Evolutionary conservation across 2,113 vertebrate species (phyloP).

Genomic region (Isichthys henryi): DNA sequence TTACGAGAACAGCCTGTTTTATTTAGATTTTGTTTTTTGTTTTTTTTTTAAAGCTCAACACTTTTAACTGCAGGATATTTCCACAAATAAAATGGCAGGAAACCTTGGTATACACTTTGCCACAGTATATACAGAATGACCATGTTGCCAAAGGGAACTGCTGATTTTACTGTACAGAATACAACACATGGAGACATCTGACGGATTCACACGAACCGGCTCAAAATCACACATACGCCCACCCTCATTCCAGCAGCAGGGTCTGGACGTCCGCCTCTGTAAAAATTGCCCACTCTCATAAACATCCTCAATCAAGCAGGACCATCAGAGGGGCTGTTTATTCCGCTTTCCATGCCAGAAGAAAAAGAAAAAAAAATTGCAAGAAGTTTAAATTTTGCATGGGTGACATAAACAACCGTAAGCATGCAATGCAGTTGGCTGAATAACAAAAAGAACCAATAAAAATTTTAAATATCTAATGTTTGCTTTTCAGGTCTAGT

Average conservation of each 20-base stretch:
- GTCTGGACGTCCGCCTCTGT: conserved; percentile 44
- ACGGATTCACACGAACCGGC: not conserved
- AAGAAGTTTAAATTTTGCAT: not conserved
- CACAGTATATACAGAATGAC: not conserved
- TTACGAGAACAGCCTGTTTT: not conserved
- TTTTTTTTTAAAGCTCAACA: not conserved
- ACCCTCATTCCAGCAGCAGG: conserved; percentile 26
- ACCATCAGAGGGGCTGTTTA: conserved; percentile 42
- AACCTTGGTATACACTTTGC: not conserved
- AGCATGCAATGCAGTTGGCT: not conserved
- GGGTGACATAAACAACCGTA: not conserved
- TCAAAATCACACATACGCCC: conserved; percentile 7
- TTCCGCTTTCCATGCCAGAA: conserved; percentile 27
- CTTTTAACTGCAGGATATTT: not conserved
- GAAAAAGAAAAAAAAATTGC: conserved; percentile 16
- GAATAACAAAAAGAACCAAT: not conserved
- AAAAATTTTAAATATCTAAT: not conserved
- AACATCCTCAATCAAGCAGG: conserved; percentile 57
- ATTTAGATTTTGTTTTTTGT: not conserved
- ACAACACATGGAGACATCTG: not conserved
- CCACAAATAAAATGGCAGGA: not conserved
- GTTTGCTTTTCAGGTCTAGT: not conserved
- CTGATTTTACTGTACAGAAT: not conserved
- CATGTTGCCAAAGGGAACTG: not conserved
- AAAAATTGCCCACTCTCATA: conserved; percentile 57